Evolutionary conservation across 1,140 invertebrate species (phyloP).

Genomic region (Plodia interpunctella): DNA sequence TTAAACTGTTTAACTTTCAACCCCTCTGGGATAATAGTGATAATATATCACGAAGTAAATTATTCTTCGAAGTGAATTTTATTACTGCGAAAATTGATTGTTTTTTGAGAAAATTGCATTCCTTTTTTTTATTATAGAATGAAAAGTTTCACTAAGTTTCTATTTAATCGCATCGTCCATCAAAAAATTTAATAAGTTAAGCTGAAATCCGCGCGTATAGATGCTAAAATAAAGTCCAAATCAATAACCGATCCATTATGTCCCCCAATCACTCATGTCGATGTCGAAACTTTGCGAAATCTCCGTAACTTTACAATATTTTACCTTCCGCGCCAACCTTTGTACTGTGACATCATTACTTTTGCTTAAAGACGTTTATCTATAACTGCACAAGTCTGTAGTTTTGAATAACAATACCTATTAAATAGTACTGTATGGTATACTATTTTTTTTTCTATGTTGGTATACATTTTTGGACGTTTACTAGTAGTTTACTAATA

Average conservation of each 20-base stretch:
- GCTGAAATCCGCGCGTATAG: neutral
- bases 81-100: neutral
- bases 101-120: too few relatives aligned
- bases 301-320: neutral
- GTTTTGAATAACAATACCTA: too few relatives aligned
- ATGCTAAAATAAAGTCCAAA: neutral
- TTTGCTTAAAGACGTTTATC: neutral
- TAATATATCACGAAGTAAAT: constrained; percentile 9
- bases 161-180: neutral
- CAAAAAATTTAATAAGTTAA: neutral
- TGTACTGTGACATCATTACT: constrained; percentile 11
- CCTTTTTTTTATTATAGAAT: neutral
- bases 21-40: constrained; percentile 6
- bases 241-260: constrained; percentile 1
- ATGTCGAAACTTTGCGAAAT: constrained; percentile 5
- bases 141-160: too few relatives aligned
- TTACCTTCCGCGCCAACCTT: constrained; percentile 6
- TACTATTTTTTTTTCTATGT: too few relatives aligned
- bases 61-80: neutral
- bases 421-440: too few relatives aligned
- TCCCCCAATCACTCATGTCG: neutral
- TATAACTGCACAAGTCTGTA: neutral
- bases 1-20: constrained; percentile 10
- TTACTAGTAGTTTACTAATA: too few relatives aligned
- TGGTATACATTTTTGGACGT: too few relatives aligned